Base-by-base conservation (phyloP, 2,113 vertebrate genomes). In the Hirundichthys speculiger region DNA sequence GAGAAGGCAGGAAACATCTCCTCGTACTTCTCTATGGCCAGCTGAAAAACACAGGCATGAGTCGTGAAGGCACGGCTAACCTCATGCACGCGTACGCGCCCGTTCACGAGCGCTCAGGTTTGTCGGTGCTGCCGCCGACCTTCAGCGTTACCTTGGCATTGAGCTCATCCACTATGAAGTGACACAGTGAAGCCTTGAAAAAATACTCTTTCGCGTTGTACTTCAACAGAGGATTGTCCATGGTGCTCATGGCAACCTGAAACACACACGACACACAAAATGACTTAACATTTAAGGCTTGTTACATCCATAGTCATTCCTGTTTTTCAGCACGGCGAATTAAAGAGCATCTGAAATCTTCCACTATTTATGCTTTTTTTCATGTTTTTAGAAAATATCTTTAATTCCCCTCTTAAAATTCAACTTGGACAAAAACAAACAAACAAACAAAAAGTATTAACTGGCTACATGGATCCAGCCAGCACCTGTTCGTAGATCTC, bases 401-500 rank as follows among this genome's bases (percentile, higher is more conserved):
- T 27, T 8, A 27, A 27, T 27, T 27, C 8, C 27, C 27, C 3
- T 27, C 4, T 3, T 27, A 27, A 27, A 27, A 27, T 4, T 27
- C 8, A 8, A 27, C 8, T 27, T 27, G 27, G 27, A 27, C 8
- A 27, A n/a, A n/a, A n/a, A n/a, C n/a, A n/a, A n/a, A n/a, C n/a
- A n/a, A n/a, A n/a, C n/a, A n/a, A n/a, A n/a, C n/a, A n/a, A n/a
- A n/a, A n/a, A n/a, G n/a, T n/a, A n/a, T n/a, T n/a, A n/a, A n/a
- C n/a, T n/a, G n/a, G n/a, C 4, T 45, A 1, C 2, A 19, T n/a
- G 9, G n/a, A 1, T 7, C 67, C 39, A 27, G 94, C 93, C 93
- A 94, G 88, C 95, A 99, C 98, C 98, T 99, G 97, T 86, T 99
- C 98, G 0, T 96, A 99, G 86, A 99, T 98, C 79, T 99, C 97